A percentile compares a stretch with the other conserved stretches of the same genome.
Evolutionary conservation across 2,113 vertebrate species (phyloP).

Genomic region (Tetrao urogallus): DNA sequence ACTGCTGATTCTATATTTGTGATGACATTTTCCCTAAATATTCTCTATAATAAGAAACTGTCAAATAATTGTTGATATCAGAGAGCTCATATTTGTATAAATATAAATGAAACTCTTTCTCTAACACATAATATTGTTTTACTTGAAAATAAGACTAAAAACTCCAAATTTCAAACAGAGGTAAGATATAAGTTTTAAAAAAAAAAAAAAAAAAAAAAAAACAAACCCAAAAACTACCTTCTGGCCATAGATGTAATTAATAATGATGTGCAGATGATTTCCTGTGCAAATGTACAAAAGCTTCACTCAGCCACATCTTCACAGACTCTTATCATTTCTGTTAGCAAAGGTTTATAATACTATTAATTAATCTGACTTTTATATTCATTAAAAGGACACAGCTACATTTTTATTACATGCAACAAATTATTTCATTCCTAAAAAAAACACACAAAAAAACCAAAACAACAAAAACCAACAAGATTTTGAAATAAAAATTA

Average conservation of each 20-base stretch:
- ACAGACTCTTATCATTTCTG: not conserved
- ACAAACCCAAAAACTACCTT: not conserved
- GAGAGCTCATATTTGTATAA: not conserved
- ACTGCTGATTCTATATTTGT: not conserved
- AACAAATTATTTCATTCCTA: not conserved
- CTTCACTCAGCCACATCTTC: not conserved
- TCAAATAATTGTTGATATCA: not conserved
- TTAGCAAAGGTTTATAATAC: not conserved
- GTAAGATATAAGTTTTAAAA: not conserved
- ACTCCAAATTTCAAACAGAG: not conserved
- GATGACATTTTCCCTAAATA: not conserved
- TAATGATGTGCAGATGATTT: not conserved
- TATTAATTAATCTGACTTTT: not conserved
- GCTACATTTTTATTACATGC: not conserved
- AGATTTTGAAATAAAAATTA: not conserved
- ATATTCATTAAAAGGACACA: not conserved
- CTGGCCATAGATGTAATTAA: not conserved
- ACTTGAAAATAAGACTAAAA: not conserved
- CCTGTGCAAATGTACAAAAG: not conserved
- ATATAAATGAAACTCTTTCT: not conserved
- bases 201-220: not conserved
- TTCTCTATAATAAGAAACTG: not conserved
- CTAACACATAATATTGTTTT: not conserved
- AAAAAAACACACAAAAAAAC: not conserved
- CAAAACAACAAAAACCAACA: not conserved